Base-by-base conservation (phyloP, 1,140 invertebrate species). In the Drosophila tani region DNA sequence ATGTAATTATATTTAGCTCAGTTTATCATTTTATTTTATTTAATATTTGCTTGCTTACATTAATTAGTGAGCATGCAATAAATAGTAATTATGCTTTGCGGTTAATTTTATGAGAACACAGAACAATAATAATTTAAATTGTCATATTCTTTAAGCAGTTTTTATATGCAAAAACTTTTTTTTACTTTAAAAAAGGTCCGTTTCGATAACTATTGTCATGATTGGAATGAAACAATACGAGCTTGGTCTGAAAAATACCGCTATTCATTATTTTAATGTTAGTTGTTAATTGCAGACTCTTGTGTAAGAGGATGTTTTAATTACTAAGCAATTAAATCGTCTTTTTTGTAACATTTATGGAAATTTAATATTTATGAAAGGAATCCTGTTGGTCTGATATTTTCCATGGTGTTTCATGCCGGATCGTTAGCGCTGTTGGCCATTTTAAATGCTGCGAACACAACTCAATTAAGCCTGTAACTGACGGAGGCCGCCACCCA, bases 381-480 rank as follows among this genome's bases (percentile, higher is more conserved):
- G 2, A 1, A 32, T 32, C 12, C 56, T 40, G 8, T 2, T 6
- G 3, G 17, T 19, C 4, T 9, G 12, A 38, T 14, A 27, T 50
- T n/a, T 14, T 40, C 74, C 75, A 59, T 50, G 8, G 74, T 69
- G 17, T 27, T 40, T 35, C 27, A 17, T 19, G 27, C 19, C 19
- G 64, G 77, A 82, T 88, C 80, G 84, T 83, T 88, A 83, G 57
- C 67, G 68, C 84, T 63, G 77, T 41, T 62, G 84, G 83, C 80
- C 71, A 84, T 88, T 87, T 87, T 75, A 84, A 87, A 88, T 87
- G 84, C 76, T 81, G 85, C 68, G 56, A 88, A 84, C 84, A 84
- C 81, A 88, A 87, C 84, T 87, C 84, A 88, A 88, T 87, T 88
- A 87, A 79, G 74, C 65, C 69, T 79, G 66, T 79, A 70, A 79